Conservation (phyloP, 2,888 invertebrate genomes). For the Habroteleia sp. region DNA sequence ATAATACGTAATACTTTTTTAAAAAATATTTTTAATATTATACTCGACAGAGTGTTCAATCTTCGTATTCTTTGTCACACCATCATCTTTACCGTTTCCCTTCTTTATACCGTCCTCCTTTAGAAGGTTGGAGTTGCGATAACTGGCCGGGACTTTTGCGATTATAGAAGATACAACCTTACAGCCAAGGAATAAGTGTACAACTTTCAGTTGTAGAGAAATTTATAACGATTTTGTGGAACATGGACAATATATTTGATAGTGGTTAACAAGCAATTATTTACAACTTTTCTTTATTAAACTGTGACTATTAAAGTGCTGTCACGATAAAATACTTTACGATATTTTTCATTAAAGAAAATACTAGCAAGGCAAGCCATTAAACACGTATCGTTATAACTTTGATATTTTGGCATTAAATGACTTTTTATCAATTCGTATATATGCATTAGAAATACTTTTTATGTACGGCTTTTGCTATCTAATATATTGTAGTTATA, state of each 20-base stretch:
- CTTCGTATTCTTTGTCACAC: conserved; percentile 20
- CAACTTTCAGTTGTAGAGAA: conserved; percentile 42
- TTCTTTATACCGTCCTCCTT: conserved; percentile 37
- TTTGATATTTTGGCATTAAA: neutral
- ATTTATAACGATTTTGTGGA: conserved; percentile 53
- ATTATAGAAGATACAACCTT: conserved; percentile 47
- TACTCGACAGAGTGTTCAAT: too few species aligned
- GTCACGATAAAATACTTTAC: conserved; percentile 17
- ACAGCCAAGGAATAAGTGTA: conserved; percentile 27
- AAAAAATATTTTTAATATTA: too few species aligned
- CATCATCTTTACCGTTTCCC: conserved; percentile 38
- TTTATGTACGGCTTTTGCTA: too few species aligned
- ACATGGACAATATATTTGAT: conserved; percentile 47
- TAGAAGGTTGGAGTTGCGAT: conserved; percentile 26
- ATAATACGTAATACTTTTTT: too few species aligned
- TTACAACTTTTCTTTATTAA: conserved; percentile 52
- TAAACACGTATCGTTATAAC: neutral
- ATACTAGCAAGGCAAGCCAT: neutral
- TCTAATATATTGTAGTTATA: too few species aligned
- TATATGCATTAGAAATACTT: too few species aligned
- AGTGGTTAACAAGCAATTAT: conserved; percentile 45
- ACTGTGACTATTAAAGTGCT: conserved; percentile 3
- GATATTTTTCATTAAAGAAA: conserved; percentile 5
- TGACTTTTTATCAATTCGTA: too few species aligned
- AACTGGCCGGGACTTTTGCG: conserved; percentile 38